phyloP scores from a whole-genome alignment of 2,797 vertebrate genomes.

The Siniperca undulata region DNA sequence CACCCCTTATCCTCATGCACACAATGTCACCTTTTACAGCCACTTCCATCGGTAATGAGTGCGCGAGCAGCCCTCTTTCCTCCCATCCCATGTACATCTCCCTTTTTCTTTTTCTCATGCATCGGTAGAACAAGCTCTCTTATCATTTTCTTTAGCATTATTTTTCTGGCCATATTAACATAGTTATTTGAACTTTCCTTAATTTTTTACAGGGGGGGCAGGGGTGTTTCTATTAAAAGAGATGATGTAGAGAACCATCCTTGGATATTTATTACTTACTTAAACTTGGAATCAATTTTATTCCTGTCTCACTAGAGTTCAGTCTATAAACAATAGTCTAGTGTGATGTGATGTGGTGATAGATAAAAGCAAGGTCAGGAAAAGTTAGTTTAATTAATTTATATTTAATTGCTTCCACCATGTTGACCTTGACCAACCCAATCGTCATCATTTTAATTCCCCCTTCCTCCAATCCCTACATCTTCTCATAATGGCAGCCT shows the following conservation, averaged over 20 bases:
- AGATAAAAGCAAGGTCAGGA: neutral
- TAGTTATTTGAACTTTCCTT: neutral
- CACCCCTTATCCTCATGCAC: slow-evolving; percentile 74
- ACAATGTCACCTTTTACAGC: slow-evolving; percentile 80
- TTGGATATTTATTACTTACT: neutral
- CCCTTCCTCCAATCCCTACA: neutral
- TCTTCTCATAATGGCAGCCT: slow-evolving; percentile 41
- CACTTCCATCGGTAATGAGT: slow-evolving; percentile 77
- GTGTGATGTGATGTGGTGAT: neutral
- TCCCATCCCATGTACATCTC: slow-evolving; percentile 6
- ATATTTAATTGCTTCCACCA: slow-evolving; percentile 17
- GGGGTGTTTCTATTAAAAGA: neutral
- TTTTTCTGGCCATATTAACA: neutral
- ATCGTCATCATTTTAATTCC: slow-evolving; percentile 12
- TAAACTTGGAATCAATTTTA: neutral
- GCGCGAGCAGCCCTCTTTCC: slow-evolving; percentile 40
- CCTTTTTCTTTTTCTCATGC: slow-evolving; percentile 13
- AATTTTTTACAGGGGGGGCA: neutral
- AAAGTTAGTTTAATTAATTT: slow-evolving; percentile 21
- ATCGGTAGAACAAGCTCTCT: neutral
- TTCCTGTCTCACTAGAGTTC: neutral
- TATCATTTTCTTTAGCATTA: neutral
- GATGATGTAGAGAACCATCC: neutral
- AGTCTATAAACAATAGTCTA: neutral
- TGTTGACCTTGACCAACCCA: slow-evolving; percentile 25